These are phyloP conservation scores for Aphis craccivora DNA, from an alignment of 1,140 invertebrate genomes.

Conservation along the genomic window DNA sequence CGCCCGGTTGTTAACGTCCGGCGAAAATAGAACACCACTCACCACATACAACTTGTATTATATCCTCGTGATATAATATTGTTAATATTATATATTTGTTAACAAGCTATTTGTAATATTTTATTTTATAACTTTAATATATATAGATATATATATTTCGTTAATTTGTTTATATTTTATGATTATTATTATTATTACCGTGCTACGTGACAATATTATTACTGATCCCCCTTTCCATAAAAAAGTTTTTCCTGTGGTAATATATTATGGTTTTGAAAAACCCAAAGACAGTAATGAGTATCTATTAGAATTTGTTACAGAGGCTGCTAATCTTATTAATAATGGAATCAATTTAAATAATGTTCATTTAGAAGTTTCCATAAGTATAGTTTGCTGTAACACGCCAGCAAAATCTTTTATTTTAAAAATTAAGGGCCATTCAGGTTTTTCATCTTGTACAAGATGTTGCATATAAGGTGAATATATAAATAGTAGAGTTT, in stretches of 20 bases:
- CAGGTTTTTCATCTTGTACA: conserved; percentile 53
- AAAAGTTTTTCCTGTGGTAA: conserved; percentile 39
- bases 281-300: conserved; percentile 56
- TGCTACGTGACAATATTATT: too few species aligned
- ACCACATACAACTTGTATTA: too few species aligned
- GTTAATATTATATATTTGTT: too few species aligned
- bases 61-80: too few species aligned
- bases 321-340: conserved; percentile 45
- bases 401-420: background rate
- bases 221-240: background rate
- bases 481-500: conserved; percentile 3
- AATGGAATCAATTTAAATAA: conserved; percentile 49
- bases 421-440: conserved; percentile 54
- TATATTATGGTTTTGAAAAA: conserved; percentile 59
- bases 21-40: too few species aligned
- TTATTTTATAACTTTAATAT: too few species aligned
- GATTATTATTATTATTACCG: too few species aligned
- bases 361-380: conserved; percentile 42
- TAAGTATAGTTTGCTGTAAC: background rate
- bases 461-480: conserved; percentile 50
- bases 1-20: too few species aligned
- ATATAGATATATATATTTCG: too few species aligned
- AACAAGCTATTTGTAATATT: too few species aligned
- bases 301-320: conserved; percentile 59
- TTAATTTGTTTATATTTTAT: too few species aligned